Evolutionary conservation across 2,888 invertebrate species (phyloP).

Genomic region (Linnaemya vulpina): DNA sequence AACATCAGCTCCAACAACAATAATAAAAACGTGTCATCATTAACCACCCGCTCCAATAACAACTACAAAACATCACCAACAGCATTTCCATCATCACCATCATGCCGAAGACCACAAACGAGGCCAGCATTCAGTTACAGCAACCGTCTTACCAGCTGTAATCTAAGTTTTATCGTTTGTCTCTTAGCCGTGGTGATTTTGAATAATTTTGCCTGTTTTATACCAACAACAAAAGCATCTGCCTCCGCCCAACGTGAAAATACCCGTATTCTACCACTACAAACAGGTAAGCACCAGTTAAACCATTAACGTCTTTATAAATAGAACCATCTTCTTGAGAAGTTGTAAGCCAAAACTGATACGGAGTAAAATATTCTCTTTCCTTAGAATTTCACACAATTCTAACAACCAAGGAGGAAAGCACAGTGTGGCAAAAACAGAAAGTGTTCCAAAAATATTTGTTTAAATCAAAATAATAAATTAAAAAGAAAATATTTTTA

Average conservation of each 20-base stretch:
- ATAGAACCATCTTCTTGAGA: no score
- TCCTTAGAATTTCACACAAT: no score
- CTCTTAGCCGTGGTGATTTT: slow-evolving; percentile 78
- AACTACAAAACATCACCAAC: slow-evolving; percentile 42
- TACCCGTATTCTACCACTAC: slow-evolving; percentile 78
- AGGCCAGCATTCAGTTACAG: slow-evolving; percentile 13
- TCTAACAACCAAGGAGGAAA: no score
- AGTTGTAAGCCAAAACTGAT: no score
- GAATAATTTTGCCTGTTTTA: slow-evolving; percentile 78
- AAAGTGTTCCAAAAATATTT: no score
- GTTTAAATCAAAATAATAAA: no score
- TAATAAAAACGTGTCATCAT: slow-evolving; percentile 66
- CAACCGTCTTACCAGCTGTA: slow-evolving; percentile 57
- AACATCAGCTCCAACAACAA: slow-evolving; percentile 36
- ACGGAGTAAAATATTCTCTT: no score
- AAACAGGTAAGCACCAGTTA: slow-evolving; percentile 77
- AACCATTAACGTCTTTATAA: not conserved
- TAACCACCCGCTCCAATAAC: slow-evolving; percentile 54
- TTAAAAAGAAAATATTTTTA: no score
- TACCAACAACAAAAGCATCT: slow-evolving; percentile 73
- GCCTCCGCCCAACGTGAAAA: slow-evolving; percentile 76
- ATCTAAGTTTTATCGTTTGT: slow-evolving; percentile 77
- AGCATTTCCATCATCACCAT: slow-evolving; percentile 4
- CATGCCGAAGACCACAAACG: slow-evolving; percentile 38
- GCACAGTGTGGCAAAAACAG: no score